These are phyloP conservation scores for Adelges cooleyi DNA, from an alignment of 1,140 invertebrate species.

Conservation along the genomic window DNA sequence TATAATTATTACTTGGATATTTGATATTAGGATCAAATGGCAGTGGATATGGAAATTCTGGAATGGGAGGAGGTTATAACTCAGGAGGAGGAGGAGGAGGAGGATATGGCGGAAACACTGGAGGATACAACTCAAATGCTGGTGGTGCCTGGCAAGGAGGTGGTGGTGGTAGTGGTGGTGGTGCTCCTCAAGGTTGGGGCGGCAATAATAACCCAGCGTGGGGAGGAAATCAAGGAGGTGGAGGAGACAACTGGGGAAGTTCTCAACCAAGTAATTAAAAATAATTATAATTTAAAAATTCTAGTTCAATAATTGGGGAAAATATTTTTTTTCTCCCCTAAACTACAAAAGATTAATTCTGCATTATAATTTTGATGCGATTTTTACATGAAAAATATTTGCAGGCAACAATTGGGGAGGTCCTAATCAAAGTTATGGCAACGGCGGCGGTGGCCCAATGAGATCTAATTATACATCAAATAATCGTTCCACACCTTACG, in stretches of 20 bases:
- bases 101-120: slow-evolving; percentile 11
- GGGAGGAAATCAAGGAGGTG: slow-evolving; percentile 21
- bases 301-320: too few species aligned
- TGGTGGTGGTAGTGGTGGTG: slow-evolving; percentile 11
- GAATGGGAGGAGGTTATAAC: slow-evolving; percentile 33
- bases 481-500: slow-evolving; percentile 8
- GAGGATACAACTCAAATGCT: slow-evolving; percentile 13
- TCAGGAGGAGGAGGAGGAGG: slow-evolving; percentile 32
- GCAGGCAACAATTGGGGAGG: slow-evolving; percentile 7
- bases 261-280: neutral
- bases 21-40: slow-evolving; percentile 13
- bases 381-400: too few species aligned
- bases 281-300: too few species aligned
- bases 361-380: too few species aligned
- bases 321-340: too few species aligned
- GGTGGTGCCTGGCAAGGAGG: slow-evolving; percentile 19
- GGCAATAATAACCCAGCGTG: slow-evolving; percentile 1
- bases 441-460: slow-evolving; percentile 22
- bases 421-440: slow-evolving; percentile 8
- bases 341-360: too few species aligned
- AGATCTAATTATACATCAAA: slow-evolving; percentile 19
- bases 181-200: slow-evolving; percentile 19
- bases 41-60: slow-evolving; percentile 31
- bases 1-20: neutral
- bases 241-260: slow-evolving; percentile 12